Base-by-base conservation (phyloP, 2,888 invertebrate species). In the Polia nebulosa region DNA sequence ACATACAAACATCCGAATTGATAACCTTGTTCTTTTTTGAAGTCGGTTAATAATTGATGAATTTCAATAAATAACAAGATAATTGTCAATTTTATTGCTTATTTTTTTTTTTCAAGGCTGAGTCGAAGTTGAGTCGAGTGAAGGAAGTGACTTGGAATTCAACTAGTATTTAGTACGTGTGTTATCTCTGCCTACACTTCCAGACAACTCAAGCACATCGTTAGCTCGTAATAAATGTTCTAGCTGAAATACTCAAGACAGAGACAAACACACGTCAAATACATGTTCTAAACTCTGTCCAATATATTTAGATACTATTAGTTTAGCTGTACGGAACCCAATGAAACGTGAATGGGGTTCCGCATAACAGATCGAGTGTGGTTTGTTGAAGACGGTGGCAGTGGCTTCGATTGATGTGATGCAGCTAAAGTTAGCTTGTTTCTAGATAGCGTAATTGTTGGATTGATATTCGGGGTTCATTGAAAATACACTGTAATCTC, bases 281-380 rank as follows among this genome's bases (percentile, higher is more conserved):
- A 34, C n/a, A 32, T 25, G 15, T 20, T 34, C 22, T 36, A 75
- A 71, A 75, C 75, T 25, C 22, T 20, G 25, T 56, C 51, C 53
- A 76, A 72, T 72, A 72, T 69, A 76, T 76, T 72, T 44, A 58
- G 76, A 76, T 55, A 34, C 78, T 56, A 77, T 73, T 73, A 56
- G 71, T 73, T 73, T 56, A 67, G 52, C 29, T 51, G 58, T 41
- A 78, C 57, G 29, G 55, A 64, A 68, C 44, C 20, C 45, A 62
- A 62, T 64, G 75, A 56, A 45, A 62, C 61, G 69, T 61, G 58
- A 69, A 70, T 53, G 51, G 75, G 55, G 65, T 78, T 72, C 73
- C 70, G 49, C 59, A 57, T 47, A 75, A 69, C 65, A 57, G 44
- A 78, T 75, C 34, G 62, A 20, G 29, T 63, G 80, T 34, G 80